Evolutionary conservation across 1,140 invertebrate species (phyloP).

Genomic region (Ephestia elutella): DNA sequence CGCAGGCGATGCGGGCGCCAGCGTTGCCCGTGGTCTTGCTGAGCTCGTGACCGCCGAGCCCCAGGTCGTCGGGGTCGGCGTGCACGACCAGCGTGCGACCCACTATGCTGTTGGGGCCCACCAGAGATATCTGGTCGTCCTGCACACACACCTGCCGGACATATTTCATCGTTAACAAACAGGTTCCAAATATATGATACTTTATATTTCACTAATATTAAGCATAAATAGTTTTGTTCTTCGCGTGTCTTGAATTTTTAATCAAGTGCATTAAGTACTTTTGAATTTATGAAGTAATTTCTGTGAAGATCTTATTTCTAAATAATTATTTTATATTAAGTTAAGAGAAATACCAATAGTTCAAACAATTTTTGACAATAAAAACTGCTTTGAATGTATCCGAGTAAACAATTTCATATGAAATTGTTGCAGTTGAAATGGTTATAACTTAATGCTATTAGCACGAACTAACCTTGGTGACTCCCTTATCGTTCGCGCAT

Average conservation of each 20-base stretch:
- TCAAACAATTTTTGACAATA: too few species aligned
- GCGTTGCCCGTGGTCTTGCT: constrained; percentile 98
- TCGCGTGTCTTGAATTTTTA: too few species aligned
- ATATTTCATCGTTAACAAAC: not conserved
- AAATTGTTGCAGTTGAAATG: not conserved
- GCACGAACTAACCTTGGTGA: constrained; percentile 71
- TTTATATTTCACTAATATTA: too few species aligned
- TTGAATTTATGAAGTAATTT: too few species aligned
- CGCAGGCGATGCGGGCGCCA: constrained; percentile 95
- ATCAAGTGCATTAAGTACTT: too few species aligned
- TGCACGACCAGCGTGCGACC: constrained; percentile 94
- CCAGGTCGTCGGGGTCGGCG: constrained; percentile 95
- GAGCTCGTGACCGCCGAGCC: constrained; percentile 92
- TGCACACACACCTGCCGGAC: constrained; percentile 54
- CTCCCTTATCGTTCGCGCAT: constrained; percentile 81
- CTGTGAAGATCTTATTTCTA: too few species aligned
- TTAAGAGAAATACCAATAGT: too few species aligned
- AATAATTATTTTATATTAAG: too few species aligned
- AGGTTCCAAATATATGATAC: too few species aligned
- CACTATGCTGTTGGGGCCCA: constrained; percentile 86
- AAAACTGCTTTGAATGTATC: too few species aligned
- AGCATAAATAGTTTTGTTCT: too few species aligned
- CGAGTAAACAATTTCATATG: too few species aligned
- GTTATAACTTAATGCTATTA: not conserved
- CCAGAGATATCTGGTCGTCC: constrained; percentile 56